phyloP scores from a whole-genome alignment of 2,113 vertebrate species.

The Amphilophus citrinellus region DNA sequence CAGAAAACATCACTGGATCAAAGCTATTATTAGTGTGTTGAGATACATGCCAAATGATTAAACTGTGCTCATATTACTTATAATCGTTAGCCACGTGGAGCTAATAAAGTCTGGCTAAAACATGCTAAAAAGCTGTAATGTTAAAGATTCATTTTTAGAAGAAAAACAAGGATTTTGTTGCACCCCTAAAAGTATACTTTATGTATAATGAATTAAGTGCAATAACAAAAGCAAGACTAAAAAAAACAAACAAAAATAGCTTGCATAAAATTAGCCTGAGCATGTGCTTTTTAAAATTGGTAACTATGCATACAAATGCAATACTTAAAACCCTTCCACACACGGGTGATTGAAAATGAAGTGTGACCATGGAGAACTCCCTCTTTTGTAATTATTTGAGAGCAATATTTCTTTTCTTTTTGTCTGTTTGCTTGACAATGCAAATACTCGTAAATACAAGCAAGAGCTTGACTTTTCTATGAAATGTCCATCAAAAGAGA shows the following conservation, averaged over 20 bases:
- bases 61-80: neutral
- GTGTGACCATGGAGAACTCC: neutral
- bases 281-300: neutral
- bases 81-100: neutral
- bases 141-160: neutral
- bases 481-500: neutral
- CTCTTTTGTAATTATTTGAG: slow-evolving; percentile 4
- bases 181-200: neutral
- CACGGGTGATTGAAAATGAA: neutral
- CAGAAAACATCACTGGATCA: neutral
- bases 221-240: neutral
- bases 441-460: neutral
- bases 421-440: neutral
- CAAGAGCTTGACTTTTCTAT: neutral
- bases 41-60: neutral
- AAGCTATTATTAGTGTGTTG: neutral
- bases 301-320: neutral
- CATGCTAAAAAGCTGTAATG: neutral
- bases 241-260: neutral
- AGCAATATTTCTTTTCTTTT: neutral
- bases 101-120: neutral
- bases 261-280: fast-evolving
- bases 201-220: neutral
- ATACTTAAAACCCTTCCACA: neutral
- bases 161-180: neutral